A percentile compares a stretch with the other conserved stretches of the same genome.
These are phyloP conservation scores for Conistra vaccinii DNA, from an alignment of 2,888 invertebrate genomes.

Conservation along the genomic window DNA sequence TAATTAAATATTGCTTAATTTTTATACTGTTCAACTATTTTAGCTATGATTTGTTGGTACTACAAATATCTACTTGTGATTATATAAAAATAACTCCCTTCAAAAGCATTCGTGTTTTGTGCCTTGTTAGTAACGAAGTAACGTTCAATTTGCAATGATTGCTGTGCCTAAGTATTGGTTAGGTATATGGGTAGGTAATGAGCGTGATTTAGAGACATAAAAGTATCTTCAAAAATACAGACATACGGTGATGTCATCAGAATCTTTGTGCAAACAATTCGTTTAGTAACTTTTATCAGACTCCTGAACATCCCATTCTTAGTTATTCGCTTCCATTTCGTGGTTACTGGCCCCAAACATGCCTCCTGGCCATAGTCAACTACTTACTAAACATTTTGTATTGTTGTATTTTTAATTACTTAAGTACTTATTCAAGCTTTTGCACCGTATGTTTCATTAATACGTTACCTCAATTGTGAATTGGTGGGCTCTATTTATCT, in stretches of 20 bases:
- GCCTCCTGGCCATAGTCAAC: neutral
- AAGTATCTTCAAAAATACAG: slow-evolving; percentile 6
- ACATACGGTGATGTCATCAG: slow-evolving; percentile 14
- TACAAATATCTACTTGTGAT: neutral
- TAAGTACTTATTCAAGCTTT: neutral
- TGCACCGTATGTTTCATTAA: neutral
- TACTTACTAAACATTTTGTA: neutral
- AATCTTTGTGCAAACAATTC: slow-evolving; percentile 9
- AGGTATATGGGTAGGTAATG: neutral
- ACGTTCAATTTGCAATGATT: neutral
- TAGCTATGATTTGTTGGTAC: neutral
- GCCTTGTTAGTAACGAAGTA: slow-evolving; percentile 17
- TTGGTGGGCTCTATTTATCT: neutral
- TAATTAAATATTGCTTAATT: slow-evolving; percentile 4
- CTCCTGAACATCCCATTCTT: no score
- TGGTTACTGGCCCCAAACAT: neutral
- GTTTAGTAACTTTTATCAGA: neutral
- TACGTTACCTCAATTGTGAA: no score
- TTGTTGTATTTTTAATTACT: neutral
- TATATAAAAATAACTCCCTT: slow-evolving; percentile 15
- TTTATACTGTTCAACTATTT: neutral
- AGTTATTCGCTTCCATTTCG: neutral
- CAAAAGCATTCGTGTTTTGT: slow-evolving; percentile 26
- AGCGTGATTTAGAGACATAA: slow-evolving; percentile 4
- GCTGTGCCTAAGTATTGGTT: slow-evolving; percentile 14